A percentile compares a stretch with the other conserved stretches of the same genome.
Conservation (phyloP, 2,113 vertebrate species). For the Garra rufa region DNA sequence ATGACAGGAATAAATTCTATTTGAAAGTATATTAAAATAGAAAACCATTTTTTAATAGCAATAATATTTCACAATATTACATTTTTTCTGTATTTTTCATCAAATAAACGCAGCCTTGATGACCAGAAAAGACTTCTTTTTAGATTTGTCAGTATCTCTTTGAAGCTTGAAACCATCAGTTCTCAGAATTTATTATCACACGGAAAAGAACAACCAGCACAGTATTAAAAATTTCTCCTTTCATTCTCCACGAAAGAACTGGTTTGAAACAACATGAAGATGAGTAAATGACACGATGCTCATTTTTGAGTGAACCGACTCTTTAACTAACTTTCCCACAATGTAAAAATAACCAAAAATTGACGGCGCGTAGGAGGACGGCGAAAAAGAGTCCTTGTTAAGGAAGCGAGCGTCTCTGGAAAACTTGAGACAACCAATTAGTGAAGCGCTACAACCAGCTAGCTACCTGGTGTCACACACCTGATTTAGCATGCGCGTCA, state of each 20-base stretch:
- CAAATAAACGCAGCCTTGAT: too few species aligned
- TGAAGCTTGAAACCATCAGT: background rate
- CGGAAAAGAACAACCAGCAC: background rate
- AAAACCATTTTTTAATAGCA: too few species aligned
- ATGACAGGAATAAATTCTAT: too few species aligned
- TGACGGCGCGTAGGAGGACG: slow-evolving; percentile 12
- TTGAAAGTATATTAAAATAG: too few species aligned
- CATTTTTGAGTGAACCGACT: slow-evolving; percentile 1
- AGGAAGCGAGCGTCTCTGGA: background rate
- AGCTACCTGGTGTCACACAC: slow-evolving; percentile 13
- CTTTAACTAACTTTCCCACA: slow-evolving; percentile 5
- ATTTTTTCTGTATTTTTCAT: too few species aligned
- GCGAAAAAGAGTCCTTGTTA: background rate
- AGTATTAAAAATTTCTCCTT: background rate
- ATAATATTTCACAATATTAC: too few species aligned
- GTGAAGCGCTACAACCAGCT: background rate
- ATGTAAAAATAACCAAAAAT: slow-evolving; percentile 35
- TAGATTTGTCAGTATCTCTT: background rate
- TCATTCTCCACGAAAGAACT: background rate
- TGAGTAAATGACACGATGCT: background rate
- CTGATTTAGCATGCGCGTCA: slow-evolving; percentile 16
- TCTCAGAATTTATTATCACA: background rate
- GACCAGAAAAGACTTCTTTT: too few species aligned
- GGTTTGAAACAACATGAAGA: background rate
- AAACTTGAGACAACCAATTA: slow-evolving; percentile 42